phyloP scores from a whole-genome alignment of 2,113 vertebrate genomes.

The Gavia stellata region DNA sequence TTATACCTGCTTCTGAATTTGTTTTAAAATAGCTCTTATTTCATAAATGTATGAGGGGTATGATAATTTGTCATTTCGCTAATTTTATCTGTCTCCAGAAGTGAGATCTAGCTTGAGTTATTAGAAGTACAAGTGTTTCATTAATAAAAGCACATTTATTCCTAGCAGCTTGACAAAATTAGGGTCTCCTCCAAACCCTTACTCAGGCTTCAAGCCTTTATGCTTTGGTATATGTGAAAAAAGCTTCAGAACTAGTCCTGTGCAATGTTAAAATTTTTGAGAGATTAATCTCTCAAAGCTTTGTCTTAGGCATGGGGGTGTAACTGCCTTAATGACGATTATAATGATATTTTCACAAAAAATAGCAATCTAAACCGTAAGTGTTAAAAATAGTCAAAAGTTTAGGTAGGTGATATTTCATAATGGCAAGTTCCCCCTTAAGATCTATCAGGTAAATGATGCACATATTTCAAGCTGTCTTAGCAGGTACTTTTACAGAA shows the following conservation, averaged over 20 bases:
- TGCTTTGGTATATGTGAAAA: background rate
- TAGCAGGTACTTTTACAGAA: background rate
- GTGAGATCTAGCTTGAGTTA: background rate
- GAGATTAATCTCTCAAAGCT: slow-evolving; percentile 1
- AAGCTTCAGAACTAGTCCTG: background rate
- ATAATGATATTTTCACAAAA: slow-evolving; percentile 19
- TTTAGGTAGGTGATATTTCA: slow-evolving; percentile 30
- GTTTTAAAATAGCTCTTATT: slow-evolving; percentile 26
- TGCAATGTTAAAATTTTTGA: background rate
- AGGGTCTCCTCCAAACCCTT: background rate
- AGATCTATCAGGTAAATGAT: slow-evolving; percentile 35
- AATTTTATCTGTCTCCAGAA: slow-evolving; percentile 8
- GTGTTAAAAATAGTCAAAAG: slow-evolving; percentile 18
- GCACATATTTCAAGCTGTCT: slow-evolving; percentile 43
- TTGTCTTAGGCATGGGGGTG: slow-evolving; percentile 13
- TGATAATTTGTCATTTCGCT: background rate
- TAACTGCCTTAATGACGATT: slow-evolving; percentile 3
- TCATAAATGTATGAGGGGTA: background rate
- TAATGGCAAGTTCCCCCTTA: slow-evolving; percentile 2
- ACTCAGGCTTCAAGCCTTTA: background rate
- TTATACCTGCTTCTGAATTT: slow-evolving; percentile 13
- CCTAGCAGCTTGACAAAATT: background rate
- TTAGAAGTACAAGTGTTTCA: background rate
- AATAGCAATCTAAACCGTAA: background rate
- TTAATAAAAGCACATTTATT: slow-evolving; percentile 18